Base-by-base conservation (phyloP, 2,797 vertebrate species). In the Buceros bicornis region DNA sequence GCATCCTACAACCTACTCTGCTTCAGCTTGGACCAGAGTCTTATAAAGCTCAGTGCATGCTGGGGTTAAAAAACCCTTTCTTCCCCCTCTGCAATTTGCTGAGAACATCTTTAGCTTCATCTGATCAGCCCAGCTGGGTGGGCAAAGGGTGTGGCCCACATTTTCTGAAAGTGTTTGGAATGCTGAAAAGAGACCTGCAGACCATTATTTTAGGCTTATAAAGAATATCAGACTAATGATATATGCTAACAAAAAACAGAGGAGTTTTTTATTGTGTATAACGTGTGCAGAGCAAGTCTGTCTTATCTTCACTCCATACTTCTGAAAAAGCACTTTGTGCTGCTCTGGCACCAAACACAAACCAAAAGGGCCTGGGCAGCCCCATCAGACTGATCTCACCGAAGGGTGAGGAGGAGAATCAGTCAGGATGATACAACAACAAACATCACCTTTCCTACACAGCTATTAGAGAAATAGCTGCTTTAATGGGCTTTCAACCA, bases 401-500 rank as follows among this genome's bases (percentile, higher is more conserved):
- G 2, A 31, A 89, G 40, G 70, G 77, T 37, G 58, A 72, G 21
- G 8, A 69, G 43, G 51, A 82, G 65, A 88, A 51, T 21, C 61
- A 74, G 15, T 51, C 40, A 40, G 71, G 66, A 66, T 31, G 25
- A 53, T 89, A 89, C 48, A 82, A 79, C 35, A 90, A 88, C 65
- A 84, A 58, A 17, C 40, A 48, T 62, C 48, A 79, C 48, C 43
- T 95, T 94, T 76, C 48, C 73, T 82, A n/a, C 80, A 81, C 10
- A 83, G 50, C 54, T 84, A 60, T 89, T 94, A 89, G 54, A 62
- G 66, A 96, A 96, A 79, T 57, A 72, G 45, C 70, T 86, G 83
- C 62, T 88, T 90, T 95, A 83, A 88, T 73, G 70, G 70, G 43
- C 37, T 89, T 84, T 82, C 88, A 87, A 60, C 43, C 83, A 90